Conservation (phyloP, 1,140 invertebrate genomes). For the Drosophila teissieri region DNA sequence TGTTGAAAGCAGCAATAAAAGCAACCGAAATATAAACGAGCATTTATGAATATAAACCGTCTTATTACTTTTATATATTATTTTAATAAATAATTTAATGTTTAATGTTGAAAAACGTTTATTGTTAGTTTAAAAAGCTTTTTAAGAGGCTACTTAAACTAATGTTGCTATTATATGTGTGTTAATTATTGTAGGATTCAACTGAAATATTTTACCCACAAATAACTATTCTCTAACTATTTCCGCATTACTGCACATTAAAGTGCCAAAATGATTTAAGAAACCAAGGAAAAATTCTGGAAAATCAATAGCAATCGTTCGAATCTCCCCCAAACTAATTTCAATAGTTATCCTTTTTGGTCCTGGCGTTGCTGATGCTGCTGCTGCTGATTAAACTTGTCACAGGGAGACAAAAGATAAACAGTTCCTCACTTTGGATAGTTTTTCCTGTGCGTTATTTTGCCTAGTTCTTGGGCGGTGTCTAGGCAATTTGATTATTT, state of each 20-base stretch:
- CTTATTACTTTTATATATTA: background rate
- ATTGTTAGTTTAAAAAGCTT: no score
- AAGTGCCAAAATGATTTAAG: conserved; percentile 77
- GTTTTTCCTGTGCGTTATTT: conserved; percentile 41
- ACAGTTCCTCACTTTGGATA: conserved; percentile 59
- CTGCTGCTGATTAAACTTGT: conserved; percentile 78
- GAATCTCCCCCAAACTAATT: conserved; percentile 68
- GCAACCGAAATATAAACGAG: background rate
- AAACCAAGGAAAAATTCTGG: background rate
- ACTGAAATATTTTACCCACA: no score
- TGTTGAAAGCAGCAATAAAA: background rate
- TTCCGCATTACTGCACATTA: conserved; percentile 33
- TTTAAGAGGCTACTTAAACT: no score
- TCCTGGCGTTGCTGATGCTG: conserved; percentile 25
- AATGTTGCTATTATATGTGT: no score
- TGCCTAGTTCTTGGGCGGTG: conserved; percentile 43
- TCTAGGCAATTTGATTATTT: conserved; percentile 82
- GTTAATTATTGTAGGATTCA: no score
- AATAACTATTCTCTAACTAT: no score
- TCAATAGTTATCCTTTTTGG: conserved; percentile 80
- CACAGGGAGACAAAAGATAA: conserved; percentile 80
- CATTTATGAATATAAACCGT: background rate
- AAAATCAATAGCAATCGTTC: conserved; percentile 66
- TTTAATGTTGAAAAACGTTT: background rate
- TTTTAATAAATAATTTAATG: background rate